These are phyloP conservation scores for Cerastis rubricosa DNA, from an alignment of 2,888 invertebrate species.

Conservation along the genomic window DNA sequence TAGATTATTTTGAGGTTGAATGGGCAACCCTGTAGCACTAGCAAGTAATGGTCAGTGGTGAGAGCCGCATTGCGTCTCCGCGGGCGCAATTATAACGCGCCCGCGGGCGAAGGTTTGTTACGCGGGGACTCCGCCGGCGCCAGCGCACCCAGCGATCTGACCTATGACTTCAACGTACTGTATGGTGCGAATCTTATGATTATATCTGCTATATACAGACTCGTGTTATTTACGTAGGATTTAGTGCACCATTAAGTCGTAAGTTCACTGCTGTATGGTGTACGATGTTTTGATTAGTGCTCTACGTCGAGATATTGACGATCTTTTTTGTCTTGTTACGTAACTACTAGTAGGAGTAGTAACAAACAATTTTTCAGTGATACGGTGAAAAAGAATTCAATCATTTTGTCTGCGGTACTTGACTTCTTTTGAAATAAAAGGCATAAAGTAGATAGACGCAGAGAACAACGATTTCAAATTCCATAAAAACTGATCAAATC, in stretches of 20 bases:
- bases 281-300: background rate
- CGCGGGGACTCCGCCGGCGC: slow-evolving; percentile 68
- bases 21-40: slow-evolving; percentile 51
- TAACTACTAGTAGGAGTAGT: background rate
- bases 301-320: background rate
- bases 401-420: background rate
- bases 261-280: background rate
- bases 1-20: slow-evolving; percentile 53
- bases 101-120: slow-evolving; percentile 80
- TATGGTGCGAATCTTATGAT: slow-evolving; percentile 49
- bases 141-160: slow-evolving; percentile 61
- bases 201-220: slow-evolving; percentile 56
- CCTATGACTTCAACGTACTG: slow-evolving; percentile 65
- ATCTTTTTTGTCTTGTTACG: background rate
- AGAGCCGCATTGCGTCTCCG: slow-evolving; percentile 60
- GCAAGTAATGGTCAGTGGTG: slow-evolving; percentile 59
- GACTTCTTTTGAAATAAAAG: slow-evolving; percentile 1
- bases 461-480: slow-evolving; percentile 4
- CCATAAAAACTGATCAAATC: slow-evolving; percentile 45
- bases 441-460: background rate
- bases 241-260: slow-evolving; percentile 48
- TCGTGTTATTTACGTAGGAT: slow-evolving; percentile 45
- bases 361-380: background rate
- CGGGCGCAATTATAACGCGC: slow-evolving; percentile 82
- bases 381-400: background rate